Conservation (phyloP, 2,888 invertebrate genomes). For the Sthenelais limicola region DNA sequence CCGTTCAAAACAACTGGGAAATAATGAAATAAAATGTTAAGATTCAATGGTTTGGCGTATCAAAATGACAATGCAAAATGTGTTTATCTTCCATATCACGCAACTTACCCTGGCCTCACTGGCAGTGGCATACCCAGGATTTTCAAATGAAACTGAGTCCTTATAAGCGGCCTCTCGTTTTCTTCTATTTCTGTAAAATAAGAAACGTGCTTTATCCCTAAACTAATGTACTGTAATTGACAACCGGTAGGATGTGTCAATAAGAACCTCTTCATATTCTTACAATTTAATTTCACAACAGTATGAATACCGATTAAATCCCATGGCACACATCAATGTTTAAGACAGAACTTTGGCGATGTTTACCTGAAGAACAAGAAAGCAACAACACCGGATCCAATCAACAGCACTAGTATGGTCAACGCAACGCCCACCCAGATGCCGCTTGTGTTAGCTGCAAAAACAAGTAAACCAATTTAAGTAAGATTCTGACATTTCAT, state of each 20-base stretch:
- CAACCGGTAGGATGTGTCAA: no score
- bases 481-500: no score
- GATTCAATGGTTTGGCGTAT: no score
- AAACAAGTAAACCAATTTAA: background rate
- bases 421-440: background rate
- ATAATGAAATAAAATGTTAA: no score
- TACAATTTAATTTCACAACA: no score
- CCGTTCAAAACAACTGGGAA: no score
- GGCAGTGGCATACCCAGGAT: slow-evolving; percentile 39
- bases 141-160: slow-evolving; percentile 41
- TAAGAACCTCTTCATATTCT: no score
- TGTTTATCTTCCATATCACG: no score
- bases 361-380: slow-evolving; percentile 9
- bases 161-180: background rate
- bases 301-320: no score
- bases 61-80: no score
- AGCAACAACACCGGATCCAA: background rate
- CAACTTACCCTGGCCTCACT: slow-evolving; percentile 32
- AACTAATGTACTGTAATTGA: no score
- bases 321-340: background rate
- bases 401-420: background rate
- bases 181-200: slow-evolving; percentile 1
- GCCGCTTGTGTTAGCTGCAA: background rate
- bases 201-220: no score
- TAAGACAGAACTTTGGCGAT: background rate